Base-by-base conservation (phyloP, 1,140 invertebrate genomes). In the Drosophila repleta region DNA sequence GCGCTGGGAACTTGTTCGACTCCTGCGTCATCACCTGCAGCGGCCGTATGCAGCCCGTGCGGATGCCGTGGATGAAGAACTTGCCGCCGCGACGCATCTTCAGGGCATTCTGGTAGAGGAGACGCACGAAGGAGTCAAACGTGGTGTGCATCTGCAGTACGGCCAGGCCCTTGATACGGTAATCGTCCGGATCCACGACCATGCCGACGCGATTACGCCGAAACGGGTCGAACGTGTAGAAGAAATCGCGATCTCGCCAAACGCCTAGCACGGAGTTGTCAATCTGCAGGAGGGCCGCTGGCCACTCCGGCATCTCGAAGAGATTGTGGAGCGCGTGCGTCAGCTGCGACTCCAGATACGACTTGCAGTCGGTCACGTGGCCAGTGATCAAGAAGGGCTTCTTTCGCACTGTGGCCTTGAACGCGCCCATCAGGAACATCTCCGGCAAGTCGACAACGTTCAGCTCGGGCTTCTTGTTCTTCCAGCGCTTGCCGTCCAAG, bases 221-320 rank as follows among this genome's bases (percentile, higher is more conserved):
- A 37, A 91, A 93, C 1, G 93, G 92, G 85, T 93, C 93, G 37
- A 93, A 93, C 10, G 88, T 90, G 53, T 92, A 93, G 66, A 90
- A 93, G 73, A 92, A 91, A 21, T 92, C 91, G 4, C 85, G 66
- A 63, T 93, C 92, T 0, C 91, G 85, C 93, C 92, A 93, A 29
- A 93, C 57, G 0, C 90, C 92, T 17, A 93, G 11, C 10, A 89
- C 81, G 0, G 71, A 91, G 43, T 89, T 91, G 17, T 90, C 92
- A 37, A 93, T 91, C 71, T 92, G 91, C 0, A 93, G 69, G 15
- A 93, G 63, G 0, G 82, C 92, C 15, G 90, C 83, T 0, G 90
- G 91, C 87, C 92, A 92, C 17, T 88, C 90, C 13, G 90, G 79
- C 52, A 91, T 90, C 18, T 64, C 63, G 39, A 91, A 91, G 13